Evolutionary conservation across 2,113 vertebrate species (phyloP).

Genomic region (Peromyscus californicus): DNA sequence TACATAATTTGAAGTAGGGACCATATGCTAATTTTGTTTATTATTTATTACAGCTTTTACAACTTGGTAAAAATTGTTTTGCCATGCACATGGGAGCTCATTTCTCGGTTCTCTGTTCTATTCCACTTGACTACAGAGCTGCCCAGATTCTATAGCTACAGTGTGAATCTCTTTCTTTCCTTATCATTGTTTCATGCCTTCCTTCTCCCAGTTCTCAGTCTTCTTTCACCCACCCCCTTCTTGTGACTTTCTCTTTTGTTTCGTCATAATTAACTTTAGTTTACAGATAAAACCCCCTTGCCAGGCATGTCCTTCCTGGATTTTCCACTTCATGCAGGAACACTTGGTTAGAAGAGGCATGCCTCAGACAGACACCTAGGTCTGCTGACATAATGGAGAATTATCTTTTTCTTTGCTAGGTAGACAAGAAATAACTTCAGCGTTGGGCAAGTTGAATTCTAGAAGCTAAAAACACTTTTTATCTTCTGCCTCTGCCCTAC

Average conservation of each 20-base stretch:
- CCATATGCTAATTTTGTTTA: neutral
- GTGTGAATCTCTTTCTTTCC: neutral
- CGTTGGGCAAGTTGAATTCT: constrained; percentile 13
- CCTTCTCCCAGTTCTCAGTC: neutral
- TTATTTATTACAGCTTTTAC: neutral
- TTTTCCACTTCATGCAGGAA: neutral
- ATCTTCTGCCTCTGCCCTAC: neutral
- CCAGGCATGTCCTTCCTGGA: neutral
- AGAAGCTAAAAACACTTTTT: constrained; percentile 27
- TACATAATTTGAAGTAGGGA: neutral
- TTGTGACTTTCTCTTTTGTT: neutral
- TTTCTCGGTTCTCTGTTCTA: neutral
- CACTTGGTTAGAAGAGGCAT: neutral
- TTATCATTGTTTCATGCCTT: neutral
- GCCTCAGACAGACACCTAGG: too few relatives aligned
- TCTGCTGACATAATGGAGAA: neutral
- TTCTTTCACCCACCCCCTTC: neutral
- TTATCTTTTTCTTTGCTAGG: constrained; percentile 19
- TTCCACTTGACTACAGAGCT: neutral
- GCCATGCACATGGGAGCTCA: neutral
- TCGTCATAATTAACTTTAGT: neutral
- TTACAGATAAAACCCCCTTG: neutral
- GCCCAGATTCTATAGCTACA: neutral
- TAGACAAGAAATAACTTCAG: neutral
- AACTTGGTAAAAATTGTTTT: neutral